Evolutionary conservation across 92 coral and sea anemone genomes (phyloP).

Genomic region (Parazoanthus atlanticus): DNA sequence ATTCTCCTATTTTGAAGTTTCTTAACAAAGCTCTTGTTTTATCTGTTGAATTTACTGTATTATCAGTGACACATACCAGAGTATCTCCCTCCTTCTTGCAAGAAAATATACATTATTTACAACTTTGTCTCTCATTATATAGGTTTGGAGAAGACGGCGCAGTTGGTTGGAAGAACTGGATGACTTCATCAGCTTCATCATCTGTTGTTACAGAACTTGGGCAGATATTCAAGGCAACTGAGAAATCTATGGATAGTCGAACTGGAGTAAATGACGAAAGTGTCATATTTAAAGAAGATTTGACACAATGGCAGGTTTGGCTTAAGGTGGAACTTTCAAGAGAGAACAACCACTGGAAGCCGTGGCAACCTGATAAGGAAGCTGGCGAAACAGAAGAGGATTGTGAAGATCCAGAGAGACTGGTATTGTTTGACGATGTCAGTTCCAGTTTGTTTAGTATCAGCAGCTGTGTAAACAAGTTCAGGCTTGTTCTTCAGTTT

Average conservation of each 20-base stretch:
- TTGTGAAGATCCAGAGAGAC: slow-evolving; percentile 96
- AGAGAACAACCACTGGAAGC: slow-evolving; percentile 67
- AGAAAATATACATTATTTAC: not conserved
- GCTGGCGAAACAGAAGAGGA: slow-evolving; percentile 86
- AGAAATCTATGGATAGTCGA: slow-evolving; percentile 20
- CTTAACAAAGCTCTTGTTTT: too few species aligned
- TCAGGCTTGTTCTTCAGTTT: slow-evolving; percentile 75
- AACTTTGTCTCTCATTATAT: slow-evolving; percentile 9
- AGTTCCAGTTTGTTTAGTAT: slow-evolving; percentile 76
- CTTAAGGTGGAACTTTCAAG: slow-evolving; percentile 74
- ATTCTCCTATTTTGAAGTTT: too few species aligned
- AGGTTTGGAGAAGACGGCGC: slow-evolving; percentile 96
- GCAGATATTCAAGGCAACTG: slow-evolving; percentile 60
- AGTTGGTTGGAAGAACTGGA: slow-evolving; percentile 89
- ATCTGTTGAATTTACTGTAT: too few species aligned
- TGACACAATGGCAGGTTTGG: slow-evolving; percentile 78
- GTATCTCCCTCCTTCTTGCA: too few species aligned
- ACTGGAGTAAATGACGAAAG: slow-evolving; percentile 54
- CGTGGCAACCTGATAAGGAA: slow-evolving; percentile 87
- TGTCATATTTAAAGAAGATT: slow-evolving; percentile 49
- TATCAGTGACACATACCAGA: too few species aligned
- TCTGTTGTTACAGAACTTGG: slow-evolving; percentile 48
- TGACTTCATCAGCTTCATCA: slow-evolving; percentile 49
- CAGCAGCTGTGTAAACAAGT: slow-evolving; percentile 54
- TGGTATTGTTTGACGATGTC: slow-evolving; percentile 91